phyloP scores from a whole-genome alignment of 1,140 invertebrate genomes.

The Bacillus rossius region DNA sequence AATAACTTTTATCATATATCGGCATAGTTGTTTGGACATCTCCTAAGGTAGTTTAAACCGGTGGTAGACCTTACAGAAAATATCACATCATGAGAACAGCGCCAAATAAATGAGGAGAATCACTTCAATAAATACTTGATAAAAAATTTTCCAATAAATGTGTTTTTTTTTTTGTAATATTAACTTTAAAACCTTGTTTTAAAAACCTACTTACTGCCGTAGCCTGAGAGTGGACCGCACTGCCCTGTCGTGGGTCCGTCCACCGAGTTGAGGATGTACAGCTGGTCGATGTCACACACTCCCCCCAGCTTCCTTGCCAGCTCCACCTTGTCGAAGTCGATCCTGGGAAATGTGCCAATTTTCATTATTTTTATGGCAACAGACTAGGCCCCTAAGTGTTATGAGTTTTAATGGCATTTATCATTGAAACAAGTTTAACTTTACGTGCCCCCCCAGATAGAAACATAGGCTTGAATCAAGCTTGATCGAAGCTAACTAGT shows the following conservation, averaged over 20 bases:
- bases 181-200: no score
- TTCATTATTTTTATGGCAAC: not conserved
- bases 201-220: slow-evolving; percentile 37
- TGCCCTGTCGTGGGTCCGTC: slow-evolving; percentile 39
- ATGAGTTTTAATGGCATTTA: not conserved
- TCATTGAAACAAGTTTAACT: not conserved
- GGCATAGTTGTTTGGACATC: no score
- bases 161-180: no score
- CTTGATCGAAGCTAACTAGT: not conserved
- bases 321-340: slow-evolving; percentile 37
- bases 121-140: no score
- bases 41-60: no score
- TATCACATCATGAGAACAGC: no score
- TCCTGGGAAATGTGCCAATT: slow-evolving; percentile 3
- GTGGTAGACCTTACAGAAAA: no score
- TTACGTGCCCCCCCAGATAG: not conserved
- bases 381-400: not conserved
- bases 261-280: slow-evolving; percentile 39
- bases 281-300: slow-evolving; percentile 39
- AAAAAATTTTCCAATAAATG: no score
- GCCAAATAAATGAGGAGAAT: no score
- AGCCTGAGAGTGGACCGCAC: slow-evolving; percentile 38
- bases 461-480: not conserved
- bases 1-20: no score
- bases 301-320: slow-evolving; percentile 37